Evolutionary conservation across 1,140 invertebrate species (phyloP).

Genomic region (Holotrichia oblita): DNA sequence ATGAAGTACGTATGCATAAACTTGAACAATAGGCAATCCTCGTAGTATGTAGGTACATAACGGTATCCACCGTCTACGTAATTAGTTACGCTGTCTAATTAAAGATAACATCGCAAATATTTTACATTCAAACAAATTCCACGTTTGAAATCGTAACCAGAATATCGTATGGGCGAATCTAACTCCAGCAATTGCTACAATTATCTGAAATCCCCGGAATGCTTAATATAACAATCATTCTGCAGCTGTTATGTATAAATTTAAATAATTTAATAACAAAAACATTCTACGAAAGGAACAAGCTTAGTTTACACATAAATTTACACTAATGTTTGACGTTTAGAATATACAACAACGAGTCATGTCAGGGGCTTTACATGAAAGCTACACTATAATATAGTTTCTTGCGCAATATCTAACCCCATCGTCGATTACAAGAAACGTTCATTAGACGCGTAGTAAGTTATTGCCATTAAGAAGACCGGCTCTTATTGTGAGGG

Average conservation of each 20-base stretch:
- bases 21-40: no score
- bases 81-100: no score
- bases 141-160: no score
- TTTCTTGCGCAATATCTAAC: neutral
- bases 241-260: neutral
- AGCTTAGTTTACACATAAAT: neutral
- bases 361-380: neutral
- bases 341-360: neutral
- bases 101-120: no score
- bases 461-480: neutral
- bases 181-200: no score
- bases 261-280: conserved; percentile 18
- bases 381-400: neutral
- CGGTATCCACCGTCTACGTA: no score
- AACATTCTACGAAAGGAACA: neutral
- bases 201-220: no score
- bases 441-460: neutral
- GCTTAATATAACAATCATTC: neutral
- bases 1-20: no score
- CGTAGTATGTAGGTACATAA: no score
- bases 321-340: conserved; percentile 12
- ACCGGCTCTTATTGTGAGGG: neutral
- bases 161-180: no score
- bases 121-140: no score
- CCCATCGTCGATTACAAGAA: neutral